Conservation (phyloP, 1,140 invertebrate genomes). For the Calephelis virginiensis region DNA sequence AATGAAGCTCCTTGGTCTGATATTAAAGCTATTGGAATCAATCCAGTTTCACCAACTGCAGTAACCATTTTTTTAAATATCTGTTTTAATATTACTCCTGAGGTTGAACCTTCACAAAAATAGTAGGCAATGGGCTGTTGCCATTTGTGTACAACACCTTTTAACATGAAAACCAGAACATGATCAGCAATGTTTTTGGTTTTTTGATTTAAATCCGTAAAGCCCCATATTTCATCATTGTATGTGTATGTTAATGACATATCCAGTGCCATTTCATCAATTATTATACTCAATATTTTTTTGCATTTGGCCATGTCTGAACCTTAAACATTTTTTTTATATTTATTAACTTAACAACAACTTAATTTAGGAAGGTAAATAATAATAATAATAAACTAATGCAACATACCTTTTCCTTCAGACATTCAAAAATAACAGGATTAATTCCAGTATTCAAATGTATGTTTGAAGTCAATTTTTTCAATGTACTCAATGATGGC, state of each 20-base stretch:
- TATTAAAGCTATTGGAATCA: not conserved
- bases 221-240: not conserved
- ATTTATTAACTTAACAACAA: not conserved
- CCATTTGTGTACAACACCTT: slow-evolving; percentile 12
- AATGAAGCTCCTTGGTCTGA: slow-evolving; percentile 7
- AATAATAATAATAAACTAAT: not conserved
- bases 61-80: slow-evolving; percentile 6
- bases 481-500: not conserved
- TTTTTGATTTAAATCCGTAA: not conserved
- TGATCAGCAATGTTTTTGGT: not conserved
- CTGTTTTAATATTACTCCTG: not conserved
- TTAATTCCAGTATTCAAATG: not conserved
- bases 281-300: not conserved
- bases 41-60: slow-evolving; percentile 5
- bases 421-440: slow-evolving; percentile 1
- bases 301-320: not conserved
- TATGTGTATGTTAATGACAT: slow-evolving; percentile 1
- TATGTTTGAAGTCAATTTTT: not conserved
- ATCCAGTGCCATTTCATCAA: not conserved
- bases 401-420: not conserved
- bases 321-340: not conserved
- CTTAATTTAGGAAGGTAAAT: not conserved
- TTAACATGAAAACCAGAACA: not conserved
- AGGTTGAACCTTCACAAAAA: slow-evolving; percentile 16
- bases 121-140: slow-evolving; percentile 15